phyloP scores from a whole-genome alignment of 2,113 vertebrate genomes.

The Ploceus nigricollis region DNA sequence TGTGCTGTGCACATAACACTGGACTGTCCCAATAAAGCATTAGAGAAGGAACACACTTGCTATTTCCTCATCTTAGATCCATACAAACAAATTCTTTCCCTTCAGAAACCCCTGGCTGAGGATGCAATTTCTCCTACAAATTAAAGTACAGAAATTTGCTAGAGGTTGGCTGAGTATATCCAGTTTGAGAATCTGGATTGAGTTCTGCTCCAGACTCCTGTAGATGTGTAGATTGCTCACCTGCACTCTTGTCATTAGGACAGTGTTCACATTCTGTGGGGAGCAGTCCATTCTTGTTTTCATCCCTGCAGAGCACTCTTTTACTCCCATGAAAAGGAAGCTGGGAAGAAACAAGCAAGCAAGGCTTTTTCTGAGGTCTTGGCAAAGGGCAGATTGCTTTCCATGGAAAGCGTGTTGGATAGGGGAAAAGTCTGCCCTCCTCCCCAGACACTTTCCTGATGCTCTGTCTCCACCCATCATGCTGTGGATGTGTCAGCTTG shows the following conservation, averaged over 20 bases:
- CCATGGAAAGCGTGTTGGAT: not conserved
- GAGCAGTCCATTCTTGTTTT: not conserved
- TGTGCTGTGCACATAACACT: not conserved
- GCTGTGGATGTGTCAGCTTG: not conserved
- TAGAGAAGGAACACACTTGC: not conserved
- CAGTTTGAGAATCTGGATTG: not conserved
- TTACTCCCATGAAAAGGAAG: not conserved
- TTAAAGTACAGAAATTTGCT: not conserved
- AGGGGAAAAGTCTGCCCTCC: not conserved
- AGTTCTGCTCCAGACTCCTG: not conserved
- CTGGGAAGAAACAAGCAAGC: not conserved
- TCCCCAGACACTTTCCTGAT: not conserved
- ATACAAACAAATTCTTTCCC: rapidly evolving
- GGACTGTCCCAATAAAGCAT: not conserved
- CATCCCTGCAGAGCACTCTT: not conserved
- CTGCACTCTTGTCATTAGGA: not conserved
- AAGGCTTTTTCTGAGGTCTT: not conserved
- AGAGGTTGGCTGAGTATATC: not conserved
- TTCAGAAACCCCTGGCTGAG: not conserved
- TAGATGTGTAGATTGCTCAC: not conserved
- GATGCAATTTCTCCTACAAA: not conserved
- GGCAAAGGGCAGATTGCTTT: not conserved
- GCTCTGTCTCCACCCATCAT: not conserved
- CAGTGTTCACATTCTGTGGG: not conserved
- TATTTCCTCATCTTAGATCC: not conserved